Evolutionary conservation across 1,140 invertebrate genomes (phyloP), one percentile per base, ranked within the genome.

Genomic region (Leucophenga varia): DNA sequence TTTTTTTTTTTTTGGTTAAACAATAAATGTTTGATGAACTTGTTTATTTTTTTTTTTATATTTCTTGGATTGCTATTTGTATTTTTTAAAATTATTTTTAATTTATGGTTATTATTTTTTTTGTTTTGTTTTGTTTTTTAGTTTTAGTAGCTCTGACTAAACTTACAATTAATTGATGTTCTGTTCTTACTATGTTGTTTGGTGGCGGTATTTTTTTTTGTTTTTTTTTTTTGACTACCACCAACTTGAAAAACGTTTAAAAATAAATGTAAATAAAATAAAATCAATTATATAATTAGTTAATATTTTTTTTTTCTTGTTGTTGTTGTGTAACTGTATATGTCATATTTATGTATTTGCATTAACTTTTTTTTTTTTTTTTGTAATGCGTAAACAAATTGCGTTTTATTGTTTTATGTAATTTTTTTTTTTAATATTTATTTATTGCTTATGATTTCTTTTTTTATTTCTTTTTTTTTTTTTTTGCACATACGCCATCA

Each of bases 111-210:
- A 28, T 42, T 47, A 39, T 51, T 49, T 52, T 48, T 57, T 47
- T n/a, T n/a, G n/a, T 31, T 43, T 37, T 42, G 19, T 51, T 51
- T 51, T 31, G 46, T n/a, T 57, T 25, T 43, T 57, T 63, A 51
- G 60, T 64, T 43, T 57, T 63, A 49, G 54, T 64, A 49, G 54
- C 61, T 69, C 70, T 69, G 65, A 69, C 65, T 69, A 69, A 69
- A 50, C 65, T 69, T 69, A 69, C 47, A 69, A 60, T 68, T 67
- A 67, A 69, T 69, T 67, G 64, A 59, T 67, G 63, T 67, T 67
- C 56, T 67, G 63, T 63, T 65, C 63, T 67, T 67, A 68, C 63
- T 57, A n/a, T n/a, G n/a, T n/a, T n/a, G n/a, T n/a, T n/a, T n/a
- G n/a, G n/a, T n/a, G n/a, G n/a, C n/a, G n/a, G n/a, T n/a, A n/a